Evolutionary conservation across 1,140 invertebrate genomes (phyloP), one percentile per base, ranked within the genome.

Genomic region (Carcinoscorpius rotundicauda): DNA sequence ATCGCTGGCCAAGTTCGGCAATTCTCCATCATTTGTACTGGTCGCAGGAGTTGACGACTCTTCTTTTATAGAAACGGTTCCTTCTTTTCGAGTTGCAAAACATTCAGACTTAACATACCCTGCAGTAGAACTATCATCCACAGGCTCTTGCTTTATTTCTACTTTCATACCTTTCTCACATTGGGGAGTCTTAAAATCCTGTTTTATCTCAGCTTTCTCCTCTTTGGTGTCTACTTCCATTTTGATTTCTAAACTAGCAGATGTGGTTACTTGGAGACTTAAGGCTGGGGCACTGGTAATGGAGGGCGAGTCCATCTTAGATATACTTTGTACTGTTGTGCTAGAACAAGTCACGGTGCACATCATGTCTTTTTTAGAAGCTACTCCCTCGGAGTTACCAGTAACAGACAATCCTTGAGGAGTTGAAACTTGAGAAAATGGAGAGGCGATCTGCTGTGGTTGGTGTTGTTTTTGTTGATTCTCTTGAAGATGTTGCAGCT

Each of bases 101-200:
- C 29, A 29, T 29, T 29, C 29, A 11, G 52, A 52, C 50, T 6
- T 10, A 53, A 49, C 51, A 49, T 51, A n/a, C 50, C 51, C 11
- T 61, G 62, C 52, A 65, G 8, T 50, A 10, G 52, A 57, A 53
- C 64, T 65, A 68, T 83, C 78, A 69, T 85, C 82, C 73, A 81
- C 82, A 1, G 84, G 79, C 72, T 87, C 85, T 62, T 81, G 79
- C 73, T 88, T 89, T 4, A 86, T 81, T 71, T 89, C 87, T 49
- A 79, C 79, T 75, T 88, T 88, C n/a, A 87, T 4, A 58, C 66
- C 64, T 29, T n/a, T 61, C 48, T 61, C 49, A 57, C 10, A 57
- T 11, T 57, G 10, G 1, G 10, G 10, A 11, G 10, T 11, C 29
- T 29, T 29, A 29, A 2, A 29, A 29, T 29, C 29, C 29, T 29